phyloP scores from a whole-genome alignment of 2,888 invertebrate genomes.

The Scaptomyza tumidula region DNA sequence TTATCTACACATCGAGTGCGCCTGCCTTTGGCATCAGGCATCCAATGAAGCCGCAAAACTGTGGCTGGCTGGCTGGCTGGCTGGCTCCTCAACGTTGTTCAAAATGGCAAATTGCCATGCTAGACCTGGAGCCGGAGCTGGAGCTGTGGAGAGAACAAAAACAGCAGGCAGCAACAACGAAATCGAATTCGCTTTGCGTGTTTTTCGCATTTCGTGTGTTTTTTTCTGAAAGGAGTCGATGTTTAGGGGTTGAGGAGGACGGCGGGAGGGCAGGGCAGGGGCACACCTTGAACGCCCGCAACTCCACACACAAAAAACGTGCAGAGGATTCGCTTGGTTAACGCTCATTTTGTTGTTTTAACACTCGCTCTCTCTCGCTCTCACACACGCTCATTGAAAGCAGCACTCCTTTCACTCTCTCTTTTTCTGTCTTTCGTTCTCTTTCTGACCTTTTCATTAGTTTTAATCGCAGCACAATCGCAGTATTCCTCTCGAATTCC shows the following conservation, averaged over 20 bases:
- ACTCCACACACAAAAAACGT: constrained; percentile 66
- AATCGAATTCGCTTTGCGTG: constrained; percentile 78
- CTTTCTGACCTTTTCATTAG: constrained; percentile 71
- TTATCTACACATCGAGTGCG: constrained; percentile 22
- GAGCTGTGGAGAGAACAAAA: constrained; percentile 16
- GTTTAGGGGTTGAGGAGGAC: background rate
- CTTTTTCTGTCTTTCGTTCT: constrained; percentile 21
- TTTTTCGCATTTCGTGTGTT: constrained; percentile 64
- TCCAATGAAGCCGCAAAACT: constrained; percentile 77
- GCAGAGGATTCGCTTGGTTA: constrained; percentile 80
- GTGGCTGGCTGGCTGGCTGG: constrained; percentile 70
- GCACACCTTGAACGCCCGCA: constrained; percentile 60
- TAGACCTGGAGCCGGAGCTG: constrained; percentile 23
- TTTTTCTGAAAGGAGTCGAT: constrained; percentile 9
- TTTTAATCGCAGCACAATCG: constrained; percentile 69
- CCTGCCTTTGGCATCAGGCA: constrained; percentile 60
- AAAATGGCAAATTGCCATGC: constrained; percentile 82
- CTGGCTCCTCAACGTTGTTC: constrained; percentile 67
- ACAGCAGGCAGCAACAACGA: constrained; percentile 41
- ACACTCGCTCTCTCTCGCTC: constrained; percentile 12
- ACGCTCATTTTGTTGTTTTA: constrained; percentile 76
- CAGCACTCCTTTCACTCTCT: constrained; percentile 24
- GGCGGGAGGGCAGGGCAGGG: constrained; percentile 14
- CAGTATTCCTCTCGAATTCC: constrained; percentile 50
- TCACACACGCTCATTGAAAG: background rate